These are phyloP conservation scores for Vespertilio murinus DNA, from an alignment of 2,797 vertebrate genomes.

Conservation along the genomic window DNA sequence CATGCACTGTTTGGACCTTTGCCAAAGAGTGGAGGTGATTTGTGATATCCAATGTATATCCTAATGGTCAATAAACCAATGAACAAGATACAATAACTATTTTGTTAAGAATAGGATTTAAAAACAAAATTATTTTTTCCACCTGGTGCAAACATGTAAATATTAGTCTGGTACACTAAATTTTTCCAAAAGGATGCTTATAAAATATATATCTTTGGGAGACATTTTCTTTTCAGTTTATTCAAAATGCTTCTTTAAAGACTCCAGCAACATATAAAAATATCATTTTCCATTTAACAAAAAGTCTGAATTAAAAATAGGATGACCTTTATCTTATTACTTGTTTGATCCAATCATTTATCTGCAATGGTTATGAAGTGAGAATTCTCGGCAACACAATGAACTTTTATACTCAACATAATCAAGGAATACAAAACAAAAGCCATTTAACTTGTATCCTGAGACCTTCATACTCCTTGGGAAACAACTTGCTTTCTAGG, in stretches of 20 bases:
- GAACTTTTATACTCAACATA: conserved; percentile 17
- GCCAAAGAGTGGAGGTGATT: conserved; percentile 6
- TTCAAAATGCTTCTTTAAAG: conserved; percentile 34
- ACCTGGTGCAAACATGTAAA: conserved; percentile 40
- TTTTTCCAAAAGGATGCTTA: conserved; percentile 29
- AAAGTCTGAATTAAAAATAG: neutral
- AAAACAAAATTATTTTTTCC: conserved; percentile 45
- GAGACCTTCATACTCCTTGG: conserved; percentile 50
- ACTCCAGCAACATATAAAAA: neutral
- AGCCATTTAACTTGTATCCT: conserved; percentile 44
- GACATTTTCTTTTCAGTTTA: conserved; percentile 37
- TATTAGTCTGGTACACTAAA: conserved; percentile 15
- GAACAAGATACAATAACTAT: conserved; percentile 8
- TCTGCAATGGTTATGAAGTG: neutral
- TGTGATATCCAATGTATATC: conserved; percentile 35
- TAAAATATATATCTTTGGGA: conserved; percentile 20
- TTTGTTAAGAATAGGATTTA: conserved; percentile 45
- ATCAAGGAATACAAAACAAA: conserved; percentile 38
- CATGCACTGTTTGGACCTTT: neutral
- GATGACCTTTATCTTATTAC: neutral
- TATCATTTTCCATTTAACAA: neutral
- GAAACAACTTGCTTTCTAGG: conserved; percentile 54
- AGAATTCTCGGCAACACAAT: conserved; percentile 8
- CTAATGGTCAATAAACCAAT: conserved; percentile 24
- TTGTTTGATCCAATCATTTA: conserved; percentile 21